Conservation (phyloP, 2,888 invertebrate genomes). For the Orthonevra nobilis region DNA sequence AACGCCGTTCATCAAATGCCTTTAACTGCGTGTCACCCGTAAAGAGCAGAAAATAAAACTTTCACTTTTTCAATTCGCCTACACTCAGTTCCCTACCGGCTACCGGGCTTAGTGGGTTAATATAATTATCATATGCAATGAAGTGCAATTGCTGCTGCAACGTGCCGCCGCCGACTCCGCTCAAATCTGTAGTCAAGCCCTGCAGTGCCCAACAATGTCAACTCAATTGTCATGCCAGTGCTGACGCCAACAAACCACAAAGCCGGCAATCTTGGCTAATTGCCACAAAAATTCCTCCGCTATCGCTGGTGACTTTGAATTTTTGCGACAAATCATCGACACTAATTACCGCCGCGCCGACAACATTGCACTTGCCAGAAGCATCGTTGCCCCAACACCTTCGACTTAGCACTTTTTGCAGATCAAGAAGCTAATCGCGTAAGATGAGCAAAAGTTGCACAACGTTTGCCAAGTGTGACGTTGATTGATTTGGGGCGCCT, state of each 20-base stretch:
- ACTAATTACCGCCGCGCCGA: too few species aligned
- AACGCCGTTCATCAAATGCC: slow-evolving; percentile 29
- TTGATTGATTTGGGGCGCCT: slow-evolving; percentile 41
- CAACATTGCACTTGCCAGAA: too few species aligned
- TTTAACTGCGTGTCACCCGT: slow-evolving; percentile 1
- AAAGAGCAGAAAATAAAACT: background rate
- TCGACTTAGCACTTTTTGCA: slow-evolving; percentile 12
- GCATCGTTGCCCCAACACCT: background rate
- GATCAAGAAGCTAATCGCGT: slow-evolving; percentile 4
- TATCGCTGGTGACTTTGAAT: slow-evolving; percentile 45
- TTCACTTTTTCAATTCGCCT: slow-evolving; percentile 51
- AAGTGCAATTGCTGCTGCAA: slow-evolving; percentile 34
- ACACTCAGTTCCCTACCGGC: background rate
- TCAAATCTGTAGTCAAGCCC: background rate
- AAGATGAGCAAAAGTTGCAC: slow-evolving; percentile 2
- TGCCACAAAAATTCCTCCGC: slow-evolving; percentile 24
- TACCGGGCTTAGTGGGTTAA: slow-evolving; percentile 26
- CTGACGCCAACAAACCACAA: slow-evolving; percentile 4
- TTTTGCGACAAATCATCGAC: slow-evolving; percentile 20
- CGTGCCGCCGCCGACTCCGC: slow-evolving; percentile 36
- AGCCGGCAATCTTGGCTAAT: slow-evolving; percentile 33
- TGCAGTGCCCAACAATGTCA: slow-evolving; percentile 42
- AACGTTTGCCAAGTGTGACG: slow-evolving; percentile 31
- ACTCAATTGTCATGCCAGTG: slow-evolving; percentile 41
- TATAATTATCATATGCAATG: slow-evolving; percentile 32